Percentiles rank a stretch among this genome's conserved stretches.
These are phyloP conservation scores for Hystrix cristata DNA, from an alignment of 2,113 vertebrate genomes.

Conservation along the genomic window DNA sequence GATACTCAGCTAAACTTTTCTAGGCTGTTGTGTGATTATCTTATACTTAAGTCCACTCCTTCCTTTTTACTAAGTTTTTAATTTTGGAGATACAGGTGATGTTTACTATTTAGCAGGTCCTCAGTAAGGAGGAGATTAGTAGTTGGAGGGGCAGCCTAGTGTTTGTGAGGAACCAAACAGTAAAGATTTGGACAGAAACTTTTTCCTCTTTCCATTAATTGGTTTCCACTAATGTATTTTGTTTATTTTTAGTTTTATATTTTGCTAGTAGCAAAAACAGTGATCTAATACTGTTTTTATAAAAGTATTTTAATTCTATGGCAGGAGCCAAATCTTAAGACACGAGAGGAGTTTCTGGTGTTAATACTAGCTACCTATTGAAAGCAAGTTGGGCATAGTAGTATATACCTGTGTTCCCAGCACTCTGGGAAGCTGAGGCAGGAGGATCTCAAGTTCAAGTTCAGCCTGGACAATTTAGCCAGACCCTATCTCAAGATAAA, in stretches of 20 bases:
- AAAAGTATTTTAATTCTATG: not conserved
- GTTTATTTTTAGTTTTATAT: slow-evolving; percentile 27
- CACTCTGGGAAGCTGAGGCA: not conserved
- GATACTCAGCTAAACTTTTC: not conserved
- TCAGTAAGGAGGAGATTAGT: not conserved
- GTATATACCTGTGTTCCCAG: not conserved
- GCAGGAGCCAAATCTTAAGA: not conserved
- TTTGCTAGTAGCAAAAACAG: slow-evolving; percentile 42
- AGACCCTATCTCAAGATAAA: not conserved
- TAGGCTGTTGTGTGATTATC: not conserved
- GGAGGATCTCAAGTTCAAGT: not conserved
- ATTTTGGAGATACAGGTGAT: not conserved
- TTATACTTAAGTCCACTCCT: not conserved
- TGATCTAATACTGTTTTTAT: not conserved
- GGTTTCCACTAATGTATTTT: not conserved
- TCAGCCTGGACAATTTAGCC: not conserved
- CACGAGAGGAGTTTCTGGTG: not conserved
- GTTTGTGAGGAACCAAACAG: not conserved
- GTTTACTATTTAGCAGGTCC: not conserved
- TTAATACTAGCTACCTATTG: not conserved
- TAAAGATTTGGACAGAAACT: not conserved
- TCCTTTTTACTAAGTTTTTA: not conserved
- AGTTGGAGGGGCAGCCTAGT: not conserved
- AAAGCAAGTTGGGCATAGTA: not conserved
- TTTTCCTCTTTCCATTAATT: not conserved